Percentiles rank a stretch among this genome's conserved stretches.
Evolutionary conservation across 2,113 vertebrate genomes (phyloP).

Genomic region (Gadus chalcogrammus): DNA sequence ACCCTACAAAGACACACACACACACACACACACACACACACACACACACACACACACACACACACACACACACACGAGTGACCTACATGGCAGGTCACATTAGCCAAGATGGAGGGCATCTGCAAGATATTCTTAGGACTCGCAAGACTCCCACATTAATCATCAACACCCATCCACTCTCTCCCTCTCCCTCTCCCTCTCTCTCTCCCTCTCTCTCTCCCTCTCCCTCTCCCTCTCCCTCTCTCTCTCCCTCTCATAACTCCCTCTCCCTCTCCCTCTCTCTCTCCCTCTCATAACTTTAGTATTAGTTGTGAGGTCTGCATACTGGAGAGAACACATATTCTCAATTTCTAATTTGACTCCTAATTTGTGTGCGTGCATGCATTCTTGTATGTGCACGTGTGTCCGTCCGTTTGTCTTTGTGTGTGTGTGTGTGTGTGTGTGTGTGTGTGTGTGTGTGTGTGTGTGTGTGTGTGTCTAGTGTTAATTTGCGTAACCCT

Average conservation of each 20-base stretch:
- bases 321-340: not conserved
- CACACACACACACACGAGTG: slow-evolving; percentile 44
- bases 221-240: slow-evolving; percentile 7
- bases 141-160: slow-evolving; percentile 62
- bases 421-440: slow-evolving; percentile 3
- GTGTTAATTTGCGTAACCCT: not conserved
- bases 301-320: too few relatives aligned
- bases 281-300: not conserved
- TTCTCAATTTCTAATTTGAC: not conserved
- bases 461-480: slow-evolving; percentile 1
- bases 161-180: slow-evolving; percentile 48
- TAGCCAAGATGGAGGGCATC: slow-evolving; percentile 64
- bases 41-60: slow-evolving; percentile 28
- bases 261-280: slow-evolving; percentile 22
- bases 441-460: not conserved
- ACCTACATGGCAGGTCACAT: slow-evolving; percentile 69
- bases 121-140: slow-evolving; percentile 67
- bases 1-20: slow-evolving; percentile 23
- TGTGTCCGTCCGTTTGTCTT: not conserved
- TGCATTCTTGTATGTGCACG: not conserved
- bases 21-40: slow-evolving; percentile 34
- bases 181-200: slow-evolving; percentile 28
- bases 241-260: not conserved
- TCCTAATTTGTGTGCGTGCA: not conserved
- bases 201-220: not conserved